These are phyloP conservation scores for Sternotherus odoratus DNA, from an alignment of 2,797 vertebrate species.

Conservation along the genomic window DNA sequence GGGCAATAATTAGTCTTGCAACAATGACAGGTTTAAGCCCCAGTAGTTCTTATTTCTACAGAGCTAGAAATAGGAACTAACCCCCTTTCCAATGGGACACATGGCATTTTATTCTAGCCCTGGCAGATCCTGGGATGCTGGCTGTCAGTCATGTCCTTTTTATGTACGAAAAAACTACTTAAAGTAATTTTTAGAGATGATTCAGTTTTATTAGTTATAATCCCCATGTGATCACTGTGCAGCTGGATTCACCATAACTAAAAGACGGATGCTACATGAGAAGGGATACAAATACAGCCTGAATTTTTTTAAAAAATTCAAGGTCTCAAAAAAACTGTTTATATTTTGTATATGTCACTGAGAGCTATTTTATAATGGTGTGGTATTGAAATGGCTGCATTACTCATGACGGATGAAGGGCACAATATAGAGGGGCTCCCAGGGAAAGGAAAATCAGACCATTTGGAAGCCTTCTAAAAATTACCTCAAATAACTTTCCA, in stretches of 20 bases:
- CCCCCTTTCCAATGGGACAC: rapidly evolving
- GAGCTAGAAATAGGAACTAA: background rate
- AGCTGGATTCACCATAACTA: background rate
- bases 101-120: background rate
- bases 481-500: background rate
- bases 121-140: background rate
- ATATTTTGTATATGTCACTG: too few relatives aligned
- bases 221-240: background rate
- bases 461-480: background rate
- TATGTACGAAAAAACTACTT: background rate
- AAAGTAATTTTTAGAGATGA: background rate
- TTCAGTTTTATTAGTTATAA: conserved; percentile 20
- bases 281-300: background rate
- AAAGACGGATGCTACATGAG: background rate
- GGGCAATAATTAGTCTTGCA: background rate
- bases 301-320: background rate
- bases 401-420: background rate
- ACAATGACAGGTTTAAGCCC: rapidly evolving
- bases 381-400: background rate
- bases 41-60: background rate
- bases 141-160: background rate
- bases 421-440: background rate
- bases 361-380: background rate
- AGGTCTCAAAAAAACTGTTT: background rate
- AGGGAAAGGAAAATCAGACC: background rate